Percentiles rank a stretch among this genome's conserved stretches.
phyloP scores from a whole-genome alignment of 2,888 invertebrate species.

The Troides aeacus region DNA sequence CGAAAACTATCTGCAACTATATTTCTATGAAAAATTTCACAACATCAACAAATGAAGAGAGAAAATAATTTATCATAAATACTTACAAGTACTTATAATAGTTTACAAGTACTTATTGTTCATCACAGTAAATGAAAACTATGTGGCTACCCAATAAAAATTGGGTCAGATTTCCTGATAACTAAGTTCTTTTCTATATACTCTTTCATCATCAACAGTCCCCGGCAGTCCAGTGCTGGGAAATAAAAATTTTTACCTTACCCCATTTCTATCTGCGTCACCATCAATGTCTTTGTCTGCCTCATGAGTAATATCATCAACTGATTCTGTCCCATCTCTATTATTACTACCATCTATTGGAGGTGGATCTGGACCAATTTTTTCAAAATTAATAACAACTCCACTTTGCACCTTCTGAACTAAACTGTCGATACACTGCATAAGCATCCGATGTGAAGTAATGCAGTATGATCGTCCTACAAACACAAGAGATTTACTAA shows the following conservation, averaged over 20 bases:
- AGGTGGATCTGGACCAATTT: constrained; percentile 93
- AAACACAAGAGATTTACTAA: constrained; percentile 31
- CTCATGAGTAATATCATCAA: constrained; percentile 65
- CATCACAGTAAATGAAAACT: too few relatives aligned
- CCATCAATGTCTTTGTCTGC: constrained; percentile 69
- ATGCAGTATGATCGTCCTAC: constrained; percentile 96
- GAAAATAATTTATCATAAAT: too few relatives aligned
- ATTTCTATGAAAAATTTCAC: too few relatives aligned
- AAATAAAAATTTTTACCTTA: constrained; percentile 38
- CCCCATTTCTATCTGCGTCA: constrained; percentile 76
- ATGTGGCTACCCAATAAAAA: too few relatives aligned
- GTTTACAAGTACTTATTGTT: too few relatives aligned
- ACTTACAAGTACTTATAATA: too few relatives aligned
- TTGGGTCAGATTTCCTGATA: too few relatives aligned
- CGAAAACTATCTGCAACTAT: too few relatives aligned
- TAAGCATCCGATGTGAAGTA: constrained; percentile 95
- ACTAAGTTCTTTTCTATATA: too few relatives aligned
- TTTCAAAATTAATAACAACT: constrained; percentile 98
- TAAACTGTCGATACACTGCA: constrained; percentile 97
- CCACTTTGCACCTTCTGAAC: constrained; percentile 98
- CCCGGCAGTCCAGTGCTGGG: too few relatives aligned
- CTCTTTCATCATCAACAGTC: too few relatives aligned
- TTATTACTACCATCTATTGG: constrained; percentile 79
- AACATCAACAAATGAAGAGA: too few relatives aligned
- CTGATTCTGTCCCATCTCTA: constrained; percentile 72